Conservation (phyloP, 2,797 vertebrate genomes). For the Phalloptychus januarius region DNA sequence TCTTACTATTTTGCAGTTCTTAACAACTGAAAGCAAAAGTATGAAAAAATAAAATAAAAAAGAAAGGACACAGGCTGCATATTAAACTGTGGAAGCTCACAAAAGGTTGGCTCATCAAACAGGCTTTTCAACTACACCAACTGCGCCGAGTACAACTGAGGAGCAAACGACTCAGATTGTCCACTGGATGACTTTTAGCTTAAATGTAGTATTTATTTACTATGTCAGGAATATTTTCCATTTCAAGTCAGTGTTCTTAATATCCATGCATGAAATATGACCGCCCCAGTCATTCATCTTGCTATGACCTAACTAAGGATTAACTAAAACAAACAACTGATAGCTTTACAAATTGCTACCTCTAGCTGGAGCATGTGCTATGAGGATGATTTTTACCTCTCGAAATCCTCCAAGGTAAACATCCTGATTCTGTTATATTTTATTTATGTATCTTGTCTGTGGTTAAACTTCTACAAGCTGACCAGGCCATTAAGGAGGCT, state of each 20-base stretch:
- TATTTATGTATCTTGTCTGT: constrained; percentile 16
- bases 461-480: constrained; percentile 2
- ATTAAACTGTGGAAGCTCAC: not conserved
- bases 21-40: not conserved
- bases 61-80: not conserved
- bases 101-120: not conserved
- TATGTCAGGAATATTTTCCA: not conserved
- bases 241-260: not conserved
- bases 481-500: constrained; percentile 25
- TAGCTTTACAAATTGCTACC: constrained; percentile 22
- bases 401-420: constrained; percentile 28
- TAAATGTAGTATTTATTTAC: not conserved
- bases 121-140: not conserved
- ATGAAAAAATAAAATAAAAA: not conserved
- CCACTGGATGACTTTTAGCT: not conserved
- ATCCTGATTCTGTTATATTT: constrained; percentile 11
- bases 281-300: constrained; percentile 17
- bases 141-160: not conserved
- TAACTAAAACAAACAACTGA: constrained; percentile 23
- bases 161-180: not conserved
- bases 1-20: not conserved
- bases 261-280: not conserved
- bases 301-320: constrained; percentile 14
- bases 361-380: constrained; percentile 15
- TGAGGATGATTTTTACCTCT: constrained; percentile 35